Conservation (phyloP, 2,888 invertebrate genomes). For the Strigamia maritima region DNA sequence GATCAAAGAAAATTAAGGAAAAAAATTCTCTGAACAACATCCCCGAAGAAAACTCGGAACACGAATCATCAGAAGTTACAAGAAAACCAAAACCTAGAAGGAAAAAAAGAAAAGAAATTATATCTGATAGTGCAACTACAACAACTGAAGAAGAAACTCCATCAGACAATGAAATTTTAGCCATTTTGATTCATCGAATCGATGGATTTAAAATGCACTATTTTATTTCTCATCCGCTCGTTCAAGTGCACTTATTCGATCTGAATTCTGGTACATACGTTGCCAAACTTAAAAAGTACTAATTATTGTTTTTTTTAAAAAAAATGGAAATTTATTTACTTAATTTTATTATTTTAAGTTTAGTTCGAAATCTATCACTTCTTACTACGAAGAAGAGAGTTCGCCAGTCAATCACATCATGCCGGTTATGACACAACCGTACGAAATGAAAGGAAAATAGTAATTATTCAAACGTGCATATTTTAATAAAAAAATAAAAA, state of each 20-base stretch:
- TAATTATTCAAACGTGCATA: conserved; percentile 50
- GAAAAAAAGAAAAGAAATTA: conserved; percentile 46
- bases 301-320: background rate
- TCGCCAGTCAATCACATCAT: conserved; percentile 55
- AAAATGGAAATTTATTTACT: background rate
- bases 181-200: conserved; percentile 59
- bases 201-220: conserved; percentile 62
- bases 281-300: conserved; percentile 54
- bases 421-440: conserved; percentile 63
- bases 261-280: conserved; percentile 59
- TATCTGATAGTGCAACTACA: background rate
- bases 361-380: conserved; percentile 55
- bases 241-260: conserved; percentile 62
- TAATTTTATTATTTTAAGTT: conserved; percentile 13
- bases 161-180: conserved; percentile 51
- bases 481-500: conserved; percentile 8
- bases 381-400: conserved; percentile 54
- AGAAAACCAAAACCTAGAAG: conserved; percentile 38
- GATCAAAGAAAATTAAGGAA: background rate
- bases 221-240: conserved; percentile 61
- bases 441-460: conserved; percentile 60
- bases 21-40: background rate
- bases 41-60: background rate
- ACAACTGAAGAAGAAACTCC: conserved; percentile 43
- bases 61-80: background rate